phyloP scores from a whole-genome alignment of 2,797 vertebrate species.

The Novumbra hubbsi region DNA sequence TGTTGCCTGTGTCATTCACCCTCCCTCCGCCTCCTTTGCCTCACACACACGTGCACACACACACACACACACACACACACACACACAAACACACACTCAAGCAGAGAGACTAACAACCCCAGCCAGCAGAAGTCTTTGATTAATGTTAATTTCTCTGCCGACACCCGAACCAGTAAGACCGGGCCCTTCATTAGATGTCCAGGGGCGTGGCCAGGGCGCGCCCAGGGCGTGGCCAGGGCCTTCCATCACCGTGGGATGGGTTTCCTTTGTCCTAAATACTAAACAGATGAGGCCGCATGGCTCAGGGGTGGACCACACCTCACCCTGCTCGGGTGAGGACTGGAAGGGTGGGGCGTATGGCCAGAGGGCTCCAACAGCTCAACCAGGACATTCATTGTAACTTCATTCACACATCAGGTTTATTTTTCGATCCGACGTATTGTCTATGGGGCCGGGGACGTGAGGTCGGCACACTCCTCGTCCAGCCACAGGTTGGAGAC shows the following conservation, averaged over 20 bases:
- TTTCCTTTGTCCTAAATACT: slow-evolving; percentile 36
- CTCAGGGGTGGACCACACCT: slow-evolving; percentile 6
- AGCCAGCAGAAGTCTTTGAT: slow-evolving; percentile 54
- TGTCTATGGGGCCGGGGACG: too few relatives aligned
- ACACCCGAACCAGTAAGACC: slow-evolving; percentile 61
- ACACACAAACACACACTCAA: slow-evolving; percentile 3
- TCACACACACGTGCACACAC: not conserved
- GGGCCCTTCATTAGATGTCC: slow-evolving; percentile 53
- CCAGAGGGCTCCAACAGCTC: not conserved
- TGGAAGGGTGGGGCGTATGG: not conserved
- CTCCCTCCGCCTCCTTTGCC: not conserved
- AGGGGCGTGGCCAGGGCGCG: slow-evolving; percentile 62
- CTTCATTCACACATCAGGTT: too few relatives aligned
- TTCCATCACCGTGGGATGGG: slow-evolving; percentile 60
- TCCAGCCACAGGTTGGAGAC: too few relatives aligned
- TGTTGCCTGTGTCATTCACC: slow-evolving; percentile 33
- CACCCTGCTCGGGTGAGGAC: not conserved
- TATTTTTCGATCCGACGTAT: too few relatives aligned
- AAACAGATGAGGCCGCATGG: slow-evolving; percentile 33
- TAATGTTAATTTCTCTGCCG: slow-evolving; percentile 71
- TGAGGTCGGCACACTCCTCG: too few relatives aligned
- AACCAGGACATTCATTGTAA: not conserved
- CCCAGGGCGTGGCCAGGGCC: slow-evolving; percentile 50
- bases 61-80: not conserved
- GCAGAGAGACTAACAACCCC: slow-evolving; percentile 26